A percentile compares a stretch with the other conserved stretches of the same genome.
Evolutionary conservation across 2,888 invertebrate genomes (phyloP).

Genomic region (Hemicrepidius hirtus): DNA sequence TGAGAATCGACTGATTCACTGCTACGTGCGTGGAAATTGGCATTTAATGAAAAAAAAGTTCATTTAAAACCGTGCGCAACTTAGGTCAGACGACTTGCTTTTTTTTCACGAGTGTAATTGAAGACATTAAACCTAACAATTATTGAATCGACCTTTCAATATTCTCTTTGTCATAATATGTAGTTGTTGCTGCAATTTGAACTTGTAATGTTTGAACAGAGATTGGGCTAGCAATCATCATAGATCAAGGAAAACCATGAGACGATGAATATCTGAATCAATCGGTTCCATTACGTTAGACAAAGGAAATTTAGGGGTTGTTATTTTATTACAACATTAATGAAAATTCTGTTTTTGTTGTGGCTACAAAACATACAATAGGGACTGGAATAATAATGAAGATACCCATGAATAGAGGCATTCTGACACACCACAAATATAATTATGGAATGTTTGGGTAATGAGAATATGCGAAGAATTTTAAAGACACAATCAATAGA

Average conservation of each 20-base stretch:
- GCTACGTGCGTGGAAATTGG: conserved; percentile 34
- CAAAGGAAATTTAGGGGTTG: conserved; percentile 17
- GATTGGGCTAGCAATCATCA: conserved; percentile 3
- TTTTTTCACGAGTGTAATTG: conserved; percentile 36
- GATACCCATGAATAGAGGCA: background rate
- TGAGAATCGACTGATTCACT: conserved; percentile 38
- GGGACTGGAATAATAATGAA: conserved; percentile 25
- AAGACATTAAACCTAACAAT: conserved; percentile 44
- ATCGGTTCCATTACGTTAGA: background rate
- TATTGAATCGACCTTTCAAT: conserved; percentile 49
- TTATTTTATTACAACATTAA: conserved; percentile 6
- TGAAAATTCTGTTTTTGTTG: conserved; percentile 19
- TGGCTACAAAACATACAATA: conserved; percentile 19
- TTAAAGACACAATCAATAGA: conserved; percentile 17
- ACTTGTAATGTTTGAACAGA: background rate
- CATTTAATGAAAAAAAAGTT: conserved; percentile 8
- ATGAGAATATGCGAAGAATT: conserved; percentile 22
- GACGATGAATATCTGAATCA: background rate
- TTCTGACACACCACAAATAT: conserved; percentile 3
- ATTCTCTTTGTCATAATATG: conserved; percentile 29
- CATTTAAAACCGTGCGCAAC: background rate
- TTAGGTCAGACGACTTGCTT: conserved; percentile 20
- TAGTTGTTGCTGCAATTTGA: conserved; percentile 24
- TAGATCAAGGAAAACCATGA: background rate
- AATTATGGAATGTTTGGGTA: conserved; percentile 1